phyloP scores from a whole-genome alignment of 2,797 vertebrate species.

The Gobio occitaniae region DNA sequence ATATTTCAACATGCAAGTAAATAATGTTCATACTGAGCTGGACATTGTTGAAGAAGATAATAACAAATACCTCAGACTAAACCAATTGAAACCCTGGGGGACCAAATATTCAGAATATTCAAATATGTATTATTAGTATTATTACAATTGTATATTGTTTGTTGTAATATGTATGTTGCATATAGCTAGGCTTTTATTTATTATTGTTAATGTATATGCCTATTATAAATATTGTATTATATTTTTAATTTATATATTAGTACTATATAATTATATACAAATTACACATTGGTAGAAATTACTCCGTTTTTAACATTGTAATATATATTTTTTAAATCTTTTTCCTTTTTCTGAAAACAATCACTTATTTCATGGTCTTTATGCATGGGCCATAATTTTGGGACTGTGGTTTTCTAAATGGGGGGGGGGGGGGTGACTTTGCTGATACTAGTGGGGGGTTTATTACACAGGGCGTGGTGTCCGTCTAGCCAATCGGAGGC shows the following conservation, averaged over 20 bases:
- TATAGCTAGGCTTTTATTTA: too few relatives aligned
- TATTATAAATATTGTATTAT: neutral
- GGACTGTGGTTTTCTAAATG: neutral
- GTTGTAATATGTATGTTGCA: neutral
- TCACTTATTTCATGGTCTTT: neutral
- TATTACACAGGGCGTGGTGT: conserved; percentile 34
- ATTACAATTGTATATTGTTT: neutral
- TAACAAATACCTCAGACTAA: neutral
- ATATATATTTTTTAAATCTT: neutral
- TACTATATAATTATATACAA: neutral
- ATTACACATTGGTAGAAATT: neutral
- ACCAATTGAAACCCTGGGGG: neutral
- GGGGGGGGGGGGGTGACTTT: conserved; percentile 17
- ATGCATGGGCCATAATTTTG: neutral
- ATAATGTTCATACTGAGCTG: neutral
- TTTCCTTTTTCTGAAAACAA: neutral
- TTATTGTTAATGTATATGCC: neutral
- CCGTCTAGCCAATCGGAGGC: conserved; percentile 44
- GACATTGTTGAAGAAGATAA: neutral
- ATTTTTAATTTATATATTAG: neutral
- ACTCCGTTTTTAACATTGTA: neutral
- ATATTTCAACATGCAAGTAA: neutral
- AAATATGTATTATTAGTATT: neutral
- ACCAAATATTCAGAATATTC: neutral
- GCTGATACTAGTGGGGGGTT: neutral